Base-by-base conservation (phyloP, 1,140 invertebrate species). In the Hypothenemus hampei region DNA sequence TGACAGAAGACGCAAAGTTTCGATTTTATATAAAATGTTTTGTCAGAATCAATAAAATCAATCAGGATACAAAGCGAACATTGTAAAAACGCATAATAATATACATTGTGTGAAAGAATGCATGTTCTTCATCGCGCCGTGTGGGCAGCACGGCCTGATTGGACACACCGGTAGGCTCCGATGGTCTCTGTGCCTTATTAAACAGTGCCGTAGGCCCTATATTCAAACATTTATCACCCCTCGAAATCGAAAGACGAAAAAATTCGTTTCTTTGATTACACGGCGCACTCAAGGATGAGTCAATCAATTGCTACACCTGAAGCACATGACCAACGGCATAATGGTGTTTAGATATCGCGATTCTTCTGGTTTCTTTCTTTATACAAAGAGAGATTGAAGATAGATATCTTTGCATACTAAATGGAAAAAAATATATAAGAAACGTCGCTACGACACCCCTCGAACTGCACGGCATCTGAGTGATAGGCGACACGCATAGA, bases 1-100 rank as follows among this genome's bases (percentile, higher is more conserved):
- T 37, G 37, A 53, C 50, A 53, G 24, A n/a, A n/a, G n/a, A n/a
- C n/a, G 24, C 52, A 47, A 47, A 55, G 43, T 46, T 55, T 55
- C 10, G 43, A 44, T 55, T 55, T 55, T 55, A 55, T 44, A 55
- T 55, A 55, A 55, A 55, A 55, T 55, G 52, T 55, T 55, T 55
- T 55, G 52, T 55, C 43, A 55, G 44, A 47, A 55, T 47, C 52
- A 55, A 55, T 55, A 55, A 55, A 55, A 55, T 55, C 52, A 55
- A 55, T 55, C 52, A 39, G 52, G 22, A 47, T 35, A 55, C 50
- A 55, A 55, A 47, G 43, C 20, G 43, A 18, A 55, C 52, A 46
- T 47, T 55, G 52, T 55, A 55, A 47, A 47, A 26, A 46, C 43
- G 52, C 21, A 24, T 55, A 55, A 55, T 55, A 47, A 55, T 55